Percentiles rank a stretch among this genome's conserved stretches.
phyloP scores from a whole-genome alignment of 1,140 invertebrate genomes.

The Drosophila kepulauana region DNA sequence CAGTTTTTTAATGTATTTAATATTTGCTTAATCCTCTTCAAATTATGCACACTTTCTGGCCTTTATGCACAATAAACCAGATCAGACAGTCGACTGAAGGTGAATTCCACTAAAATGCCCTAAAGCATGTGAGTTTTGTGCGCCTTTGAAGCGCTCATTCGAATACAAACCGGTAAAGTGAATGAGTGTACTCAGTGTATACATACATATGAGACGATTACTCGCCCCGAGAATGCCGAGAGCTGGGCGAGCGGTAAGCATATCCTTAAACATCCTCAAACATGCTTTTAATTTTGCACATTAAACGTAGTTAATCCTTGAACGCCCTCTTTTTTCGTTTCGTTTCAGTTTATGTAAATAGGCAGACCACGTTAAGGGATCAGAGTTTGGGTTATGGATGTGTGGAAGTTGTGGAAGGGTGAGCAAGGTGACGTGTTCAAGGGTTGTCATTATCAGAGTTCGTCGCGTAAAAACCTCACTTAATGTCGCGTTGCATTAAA shows the following conservation, averaged over 20 bases:
- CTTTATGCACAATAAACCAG: slow-evolving; percentile 74
- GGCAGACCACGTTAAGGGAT: slow-evolving; percentile 8
- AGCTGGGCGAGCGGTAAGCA: slow-evolving; percentile 1
- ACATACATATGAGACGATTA: slow-evolving; percentile 23
- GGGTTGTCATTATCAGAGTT: slow-evolving; percentile 64
- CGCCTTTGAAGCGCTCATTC: slow-evolving; percentile 64
- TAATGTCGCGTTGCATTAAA: slow-evolving; percentile 79
- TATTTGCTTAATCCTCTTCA: slow-evolving; percentile 70
- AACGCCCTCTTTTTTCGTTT: slow-evolving; percentile 47
- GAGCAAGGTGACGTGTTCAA: slow-evolving; percentile 15
- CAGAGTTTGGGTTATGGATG: slow-evolving; percentile 1
- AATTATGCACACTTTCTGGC: slow-evolving; percentile 73
- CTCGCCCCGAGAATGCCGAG: slow-evolving; percentile 1
- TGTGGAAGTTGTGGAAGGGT: neutral
- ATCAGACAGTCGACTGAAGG: slow-evolving; percentile 35
- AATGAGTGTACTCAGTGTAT: neutral
- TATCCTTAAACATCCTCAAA: slow-evolving; percentile 50
- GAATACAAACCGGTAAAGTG: slow-evolving; percentile 10
- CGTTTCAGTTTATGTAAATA: slow-evolving; percentile 39
- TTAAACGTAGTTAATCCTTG: slow-evolving; percentile 80
- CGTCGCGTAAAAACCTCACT: slow-evolving; percentile 49
- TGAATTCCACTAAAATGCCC: slow-evolving; percentile 71
- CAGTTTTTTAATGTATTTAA: slow-evolving; percentile 78
- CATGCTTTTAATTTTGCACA: slow-evolving; percentile 81
- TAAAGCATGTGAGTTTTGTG: slow-evolving; percentile 53